These are phyloP conservation scores for Pterocles orientalis DNA, from an alignment of 2,113 vertebrate genomes.

Conservation along the genomic window DNA sequence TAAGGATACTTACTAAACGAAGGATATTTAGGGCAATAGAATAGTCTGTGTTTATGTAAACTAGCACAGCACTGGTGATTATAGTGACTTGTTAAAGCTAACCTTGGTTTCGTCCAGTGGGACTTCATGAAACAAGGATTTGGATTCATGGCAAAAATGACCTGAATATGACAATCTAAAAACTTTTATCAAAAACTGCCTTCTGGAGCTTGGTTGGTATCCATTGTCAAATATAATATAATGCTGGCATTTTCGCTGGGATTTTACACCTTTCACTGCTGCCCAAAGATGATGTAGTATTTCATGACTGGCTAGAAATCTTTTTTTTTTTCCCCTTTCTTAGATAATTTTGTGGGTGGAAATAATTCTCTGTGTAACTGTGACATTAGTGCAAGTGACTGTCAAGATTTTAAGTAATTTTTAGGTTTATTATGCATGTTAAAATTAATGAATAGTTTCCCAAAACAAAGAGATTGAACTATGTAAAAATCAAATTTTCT, in stretches of 20 bases:
- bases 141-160: not conserved
- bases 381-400: not conserved
- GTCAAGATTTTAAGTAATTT: constrained; percentile 17
- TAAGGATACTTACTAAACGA: not conserved
- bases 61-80: not conserved
- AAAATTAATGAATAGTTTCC: not conserved
- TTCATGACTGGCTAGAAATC: not conserved
- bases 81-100: not conserved
- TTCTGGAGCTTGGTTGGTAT: not conserved
- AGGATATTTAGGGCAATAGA: not conserved
- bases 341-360: constrained; percentile 7
- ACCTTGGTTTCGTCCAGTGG: not conserved
- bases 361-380: not conserved
- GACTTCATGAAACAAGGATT: not conserved
- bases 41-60: not conserved
- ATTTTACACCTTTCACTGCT: not conserved
- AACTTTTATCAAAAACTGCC: not conserved
- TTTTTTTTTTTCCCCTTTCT: not conserved
- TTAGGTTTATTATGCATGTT: not conserved
- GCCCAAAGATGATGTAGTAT: not conserved
- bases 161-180: not conserved
- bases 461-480: not conserved
- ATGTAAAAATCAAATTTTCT: not conserved
- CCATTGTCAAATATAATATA: not conserved
- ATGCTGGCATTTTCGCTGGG: not conserved